Base-by-base conservation (phyloP, 2,797 vertebrate species). In the Coluber constrictor region DNA sequence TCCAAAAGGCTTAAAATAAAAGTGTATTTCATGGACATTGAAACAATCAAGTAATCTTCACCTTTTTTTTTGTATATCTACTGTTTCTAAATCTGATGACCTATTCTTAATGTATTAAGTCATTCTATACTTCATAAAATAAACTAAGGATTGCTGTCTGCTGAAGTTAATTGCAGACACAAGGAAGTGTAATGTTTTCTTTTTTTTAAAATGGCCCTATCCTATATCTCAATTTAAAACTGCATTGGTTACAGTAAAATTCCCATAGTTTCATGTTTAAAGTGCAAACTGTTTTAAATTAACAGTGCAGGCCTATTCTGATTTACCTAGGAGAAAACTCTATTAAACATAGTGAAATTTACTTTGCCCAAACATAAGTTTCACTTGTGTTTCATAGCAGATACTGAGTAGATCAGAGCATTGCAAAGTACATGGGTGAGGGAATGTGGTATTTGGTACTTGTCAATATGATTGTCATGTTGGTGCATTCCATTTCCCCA, bases 381-480 rank as follows among this genome's bases (percentile, higher is more conserved):
- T 89, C 29, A 54, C 47, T 54, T 54, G 27, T 5, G 13, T 96
- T 96, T 92, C 8, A 1, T 94, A 23, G 20, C 94, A 92, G 94
- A 93, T 87, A 92, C 61, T 90, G n/a, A 47, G 60, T 16, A 4
- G 91, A 93, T 91, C 29, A 37, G 89, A 27, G 89, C 13, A 90
- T 91, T 89, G 8, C 92, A 92, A 59, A 96, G 74, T 86, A 88
- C 92, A 88, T 29, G 93, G 51, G 89, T 94, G 95, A 93, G n/a
- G 37, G 70, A 90, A 61, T 29, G 43, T 79, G n/a, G 94, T 95
- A 93, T 95, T 96, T 8, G 3, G 95, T 95, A 74, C 25, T 95
- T 95, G 94, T 94, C 94, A 95, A 96, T 93, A 89, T 95, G 95
- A 95, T 96, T 93, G 91, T 92, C 92, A 91, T 93, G 92, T 91